Conservation (phyloP, 2,797 vertebrate species). For the Manis crassicaudata region DNA sequence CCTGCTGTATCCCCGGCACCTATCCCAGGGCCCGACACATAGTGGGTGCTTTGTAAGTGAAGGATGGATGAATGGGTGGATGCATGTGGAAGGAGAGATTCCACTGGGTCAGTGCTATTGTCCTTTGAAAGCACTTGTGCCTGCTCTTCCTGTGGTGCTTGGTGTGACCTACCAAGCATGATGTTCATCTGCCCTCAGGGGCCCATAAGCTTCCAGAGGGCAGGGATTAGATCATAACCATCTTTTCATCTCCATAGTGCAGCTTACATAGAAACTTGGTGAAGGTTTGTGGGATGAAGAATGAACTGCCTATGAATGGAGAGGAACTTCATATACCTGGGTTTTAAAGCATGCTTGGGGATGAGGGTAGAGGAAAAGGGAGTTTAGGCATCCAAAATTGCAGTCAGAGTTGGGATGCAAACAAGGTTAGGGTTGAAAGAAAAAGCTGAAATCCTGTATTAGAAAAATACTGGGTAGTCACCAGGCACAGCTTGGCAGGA, state of each 20-base stretch:
- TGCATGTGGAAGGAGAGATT: not conserved
- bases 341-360: not conserved
- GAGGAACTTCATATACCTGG: not conserved
- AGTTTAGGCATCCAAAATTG: not conserved
- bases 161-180: too few relatives aligned
- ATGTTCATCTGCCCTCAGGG: not conserved
- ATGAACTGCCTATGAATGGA: not conserved
- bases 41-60: not conserved
- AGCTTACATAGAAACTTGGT: not conserved
- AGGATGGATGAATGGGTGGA: not conserved
- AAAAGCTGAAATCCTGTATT: constrained; percentile 27
- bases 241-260: not conserved
- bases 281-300: not conserved
- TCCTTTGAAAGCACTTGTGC: not conserved
- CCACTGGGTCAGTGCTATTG: accelerated
- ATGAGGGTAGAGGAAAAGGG: not conserved
- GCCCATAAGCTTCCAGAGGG: not conserved
- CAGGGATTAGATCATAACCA: not conserved
- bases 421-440: not conserved
- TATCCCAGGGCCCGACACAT: not conserved
- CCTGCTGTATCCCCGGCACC: not conserved
- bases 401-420: not conserved
- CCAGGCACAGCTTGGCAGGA: constrained; percentile 6
- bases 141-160: not conserved
- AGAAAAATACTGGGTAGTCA: constrained; percentile 24